phyloP scores from a whole-genome alignment of 2,797 vertebrate genomes.

The Sebastes oblongus region DNA sequence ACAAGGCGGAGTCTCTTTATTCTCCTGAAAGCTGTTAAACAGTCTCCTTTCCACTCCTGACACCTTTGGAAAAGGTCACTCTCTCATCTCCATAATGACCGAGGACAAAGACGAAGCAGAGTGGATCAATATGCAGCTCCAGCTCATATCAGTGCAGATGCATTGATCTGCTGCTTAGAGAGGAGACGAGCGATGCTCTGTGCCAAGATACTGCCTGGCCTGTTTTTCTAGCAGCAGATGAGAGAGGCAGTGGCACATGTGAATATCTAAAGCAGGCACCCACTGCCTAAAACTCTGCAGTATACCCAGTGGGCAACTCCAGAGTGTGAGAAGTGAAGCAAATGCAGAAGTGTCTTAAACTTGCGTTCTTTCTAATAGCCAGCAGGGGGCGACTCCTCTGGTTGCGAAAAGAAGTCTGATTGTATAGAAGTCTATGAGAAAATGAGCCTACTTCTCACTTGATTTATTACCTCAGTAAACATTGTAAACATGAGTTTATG shows the following conservation, averaged over 20 bases:
- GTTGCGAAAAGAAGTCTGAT: neutral
- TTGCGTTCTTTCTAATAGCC: neutral
- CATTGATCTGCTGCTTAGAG: slow-evolving; percentile 70
- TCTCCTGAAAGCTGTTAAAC: slow-evolving; percentile 39
- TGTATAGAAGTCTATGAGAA: neutral
- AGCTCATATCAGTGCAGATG: slow-evolving; percentile 69
- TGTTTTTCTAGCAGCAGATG: slow-evolving; percentile 38
- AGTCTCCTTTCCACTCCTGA: slow-evolving; percentile 53
- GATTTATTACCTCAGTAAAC: too few relatives aligned
- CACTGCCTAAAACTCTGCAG: neutral
- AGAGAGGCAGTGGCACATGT: neutral
- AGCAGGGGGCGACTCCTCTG: neutral
- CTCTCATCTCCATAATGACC: slow-evolving; percentile 76
- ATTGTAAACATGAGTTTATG: too few relatives aligned
- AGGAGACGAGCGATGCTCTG: slow-evolving; percentile 56
- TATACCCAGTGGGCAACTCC: neutral
- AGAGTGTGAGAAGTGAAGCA: neutral
- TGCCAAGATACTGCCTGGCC: slow-evolving; percentile 22
- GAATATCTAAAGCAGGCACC: neutral
- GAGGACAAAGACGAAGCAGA: slow-evolving; percentile 69
- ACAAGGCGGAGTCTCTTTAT: neutral
- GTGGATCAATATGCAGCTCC: slow-evolving; percentile 73
- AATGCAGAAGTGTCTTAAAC: neutral
- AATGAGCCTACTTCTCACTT: too few relatives aligned
- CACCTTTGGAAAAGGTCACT: slow-evolving; percentile 73